Evolutionary conservation across 2,888 invertebrate genomes (phyloP), one percentile per base, ranked within the genome.

Genomic region (Papilio demoleus): DNA sequence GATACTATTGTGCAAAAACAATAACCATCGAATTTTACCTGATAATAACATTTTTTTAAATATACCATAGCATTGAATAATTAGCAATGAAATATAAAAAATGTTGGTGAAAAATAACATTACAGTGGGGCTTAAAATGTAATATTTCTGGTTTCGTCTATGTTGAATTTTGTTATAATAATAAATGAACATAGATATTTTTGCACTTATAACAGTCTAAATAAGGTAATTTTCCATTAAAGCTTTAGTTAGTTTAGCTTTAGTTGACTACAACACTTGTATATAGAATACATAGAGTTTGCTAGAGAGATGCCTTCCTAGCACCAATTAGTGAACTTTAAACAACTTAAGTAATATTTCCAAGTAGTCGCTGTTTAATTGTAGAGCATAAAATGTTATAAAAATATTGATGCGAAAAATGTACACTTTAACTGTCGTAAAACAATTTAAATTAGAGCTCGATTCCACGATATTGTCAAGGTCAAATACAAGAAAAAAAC

Each of bases 1-100:
- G 70, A 72, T 76, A 73, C 76, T 80, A 79, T 82, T 78, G 76
- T 80, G 76, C 71, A 81, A 77, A 79, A 79, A 78, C 78, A 80
- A 80, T 78, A 75, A 77, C 75, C 72, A 72, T 31, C 34, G 42
- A 65, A 31, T 65, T 60, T 53, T 61, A 60, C 65, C 53, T 27
- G 24, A 53, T 45, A 27, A 24, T 68, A 36, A 24, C n/a, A 38
- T 47, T 38, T 53, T 36, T 64, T 11, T 2, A 22, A 34, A 59
- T 22, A 38, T 14, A 14, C 22, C 3, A 53, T 38, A 65, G 12
- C 14, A 56, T 53, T 38, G 9, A 38, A 64, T 53, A 53, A 53
- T 38, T 64, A 53, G 8, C 5, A 19, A 31, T 31, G 6, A 31
- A 4, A 31, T n/a, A n/a, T n/a, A n/a, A n/a, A n/a, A n/a, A n/a